These are phyloP conservation scores for Erythrocebus patas DNA, from an alignment of 2,113 vertebrate species.

Conservation along the genomic window DNA sequence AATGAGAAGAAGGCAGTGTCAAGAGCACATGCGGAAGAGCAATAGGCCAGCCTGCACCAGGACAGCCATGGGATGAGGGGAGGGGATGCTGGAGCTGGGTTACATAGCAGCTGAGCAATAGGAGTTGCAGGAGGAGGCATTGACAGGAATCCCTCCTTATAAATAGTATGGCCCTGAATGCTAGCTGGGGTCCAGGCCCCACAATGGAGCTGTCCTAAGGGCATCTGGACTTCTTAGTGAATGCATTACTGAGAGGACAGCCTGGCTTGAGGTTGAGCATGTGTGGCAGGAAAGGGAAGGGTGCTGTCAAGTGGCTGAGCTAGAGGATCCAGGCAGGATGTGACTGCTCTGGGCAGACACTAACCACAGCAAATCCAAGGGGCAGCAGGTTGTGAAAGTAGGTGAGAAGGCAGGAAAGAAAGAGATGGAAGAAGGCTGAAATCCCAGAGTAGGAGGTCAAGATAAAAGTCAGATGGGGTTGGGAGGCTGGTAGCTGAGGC, in stretches of 20 bases:
- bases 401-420: background rate
- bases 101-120: background rate
- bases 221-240: background rate
- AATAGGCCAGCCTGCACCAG: rapidly evolving
- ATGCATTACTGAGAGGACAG: background rate
- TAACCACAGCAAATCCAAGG: background rate
- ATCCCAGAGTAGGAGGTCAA: background rate
- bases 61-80: background rate
- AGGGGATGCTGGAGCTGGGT: background rate
- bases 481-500: background rate
- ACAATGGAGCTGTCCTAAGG: background rate
- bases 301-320: background rate
- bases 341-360: background rate
- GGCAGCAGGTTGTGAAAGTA: background rate
- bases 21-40: background rate
- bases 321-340: background rate
- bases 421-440: background rate
- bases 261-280: background rate
- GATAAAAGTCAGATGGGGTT: background rate
- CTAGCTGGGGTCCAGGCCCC: background rate
- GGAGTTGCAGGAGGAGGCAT: background rate
- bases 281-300: background rate
- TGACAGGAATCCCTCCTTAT: background rate
- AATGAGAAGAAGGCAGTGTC: background rate
- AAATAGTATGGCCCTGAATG: background rate